A percentile compares a stretch with the other conserved stretches of the same genome.
Conservation (phyloP, 1,140 invertebrate genomes). For the Philaenus spumarius region DNA sequence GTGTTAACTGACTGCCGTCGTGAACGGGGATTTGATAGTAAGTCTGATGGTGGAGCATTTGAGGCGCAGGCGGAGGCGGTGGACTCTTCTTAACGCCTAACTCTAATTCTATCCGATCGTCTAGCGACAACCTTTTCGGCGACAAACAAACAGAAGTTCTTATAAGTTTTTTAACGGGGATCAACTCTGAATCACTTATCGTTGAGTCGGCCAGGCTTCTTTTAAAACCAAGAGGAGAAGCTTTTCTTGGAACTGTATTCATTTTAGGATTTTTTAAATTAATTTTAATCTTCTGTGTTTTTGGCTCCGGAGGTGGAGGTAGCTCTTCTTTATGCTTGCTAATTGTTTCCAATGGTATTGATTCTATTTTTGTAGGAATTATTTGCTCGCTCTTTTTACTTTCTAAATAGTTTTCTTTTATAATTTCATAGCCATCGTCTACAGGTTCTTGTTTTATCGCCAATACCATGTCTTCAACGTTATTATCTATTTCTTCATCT, state of each 20-base stretch:
- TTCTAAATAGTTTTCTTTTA: too few species aligned
- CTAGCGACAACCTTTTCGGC: conserved; percentile 38
- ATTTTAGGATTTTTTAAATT: background rate
- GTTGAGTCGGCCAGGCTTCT: conserved; percentile 38
- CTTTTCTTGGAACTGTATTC: background rate
- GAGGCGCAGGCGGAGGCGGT: conserved; percentile 20
- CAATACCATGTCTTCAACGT: too few species aligned
- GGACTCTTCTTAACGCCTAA: conserved; percentile 34
- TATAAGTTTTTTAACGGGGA: conserved; percentile 16
- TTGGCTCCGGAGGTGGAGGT: too few species aligned
- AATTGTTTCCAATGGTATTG: too few species aligned
- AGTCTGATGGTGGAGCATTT: conserved; percentile 3
- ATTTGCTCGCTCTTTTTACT: too few species aligned
- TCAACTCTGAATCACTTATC: conserved; percentile 39
- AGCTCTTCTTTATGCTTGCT: too few species aligned
- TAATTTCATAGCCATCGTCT: too few species aligned
- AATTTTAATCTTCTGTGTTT: too few species aligned
- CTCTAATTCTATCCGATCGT: conserved; percentile 40
- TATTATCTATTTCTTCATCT: too few species aligned
- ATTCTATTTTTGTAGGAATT: too few species aligned
- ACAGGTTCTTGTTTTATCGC: too few species aligned
- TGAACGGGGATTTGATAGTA: conserved; percentile 14
- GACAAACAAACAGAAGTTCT: conserved; percentile 23
- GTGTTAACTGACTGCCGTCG: conserved; percentile 1
- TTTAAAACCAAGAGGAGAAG: conserved; percentile 26